A percentile compares a stretch with the other conserved stretches of the same genome.
These are phyloP conservation scores for Pristionchus fissidentatus DNA, from an alignment of 2,888 invertebrate species.

Conservation along the genomic window DNA sequence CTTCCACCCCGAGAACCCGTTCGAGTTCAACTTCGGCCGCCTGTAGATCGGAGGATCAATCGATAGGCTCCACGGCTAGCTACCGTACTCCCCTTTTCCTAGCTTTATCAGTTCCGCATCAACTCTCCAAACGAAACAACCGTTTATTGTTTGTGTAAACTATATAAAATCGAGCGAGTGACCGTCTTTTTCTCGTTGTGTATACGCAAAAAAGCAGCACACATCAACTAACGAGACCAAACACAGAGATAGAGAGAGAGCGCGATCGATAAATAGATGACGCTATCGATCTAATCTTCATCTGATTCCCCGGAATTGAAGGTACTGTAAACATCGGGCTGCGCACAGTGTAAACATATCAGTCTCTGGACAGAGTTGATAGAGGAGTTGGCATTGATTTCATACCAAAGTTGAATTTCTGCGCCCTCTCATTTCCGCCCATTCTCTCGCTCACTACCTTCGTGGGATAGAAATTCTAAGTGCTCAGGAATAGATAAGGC, in stretches of 20 bases:
- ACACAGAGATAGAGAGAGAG: background rate
- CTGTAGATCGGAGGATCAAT: slow-evolving; percentile 46
- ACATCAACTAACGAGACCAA: too few species aligned
- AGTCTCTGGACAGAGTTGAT: too few species aligned
- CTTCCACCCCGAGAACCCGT: slow-evolving; percentile 48
- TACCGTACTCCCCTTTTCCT: background rate
- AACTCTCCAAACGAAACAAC: background rate
- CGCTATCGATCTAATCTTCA: background rate
- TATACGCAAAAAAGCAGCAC: too few species aligned
- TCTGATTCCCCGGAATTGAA: background rate
- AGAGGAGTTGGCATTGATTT: too few species aligned
- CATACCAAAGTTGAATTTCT: too few species aligned
- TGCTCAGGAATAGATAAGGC: too few species aligned
- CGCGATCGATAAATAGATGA: slow-evolving; percentile 26
- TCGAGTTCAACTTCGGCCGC: slow-evolving; percentile 61
- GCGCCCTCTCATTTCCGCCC: too few species aligned
- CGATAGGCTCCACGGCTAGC: background rate
- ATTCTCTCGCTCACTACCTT: too few species aligned
- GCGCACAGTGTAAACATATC: background rate
- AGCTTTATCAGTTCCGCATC: background rate
- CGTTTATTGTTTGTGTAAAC: background rate
- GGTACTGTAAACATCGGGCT: background rate
- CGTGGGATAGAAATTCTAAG: too few species aligned
- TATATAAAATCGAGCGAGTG: background rate
- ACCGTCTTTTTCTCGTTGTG: background rate